Conservation (phyloP, 2,797 vertebrate species). For the Sternotherus odoratus region DNA sequence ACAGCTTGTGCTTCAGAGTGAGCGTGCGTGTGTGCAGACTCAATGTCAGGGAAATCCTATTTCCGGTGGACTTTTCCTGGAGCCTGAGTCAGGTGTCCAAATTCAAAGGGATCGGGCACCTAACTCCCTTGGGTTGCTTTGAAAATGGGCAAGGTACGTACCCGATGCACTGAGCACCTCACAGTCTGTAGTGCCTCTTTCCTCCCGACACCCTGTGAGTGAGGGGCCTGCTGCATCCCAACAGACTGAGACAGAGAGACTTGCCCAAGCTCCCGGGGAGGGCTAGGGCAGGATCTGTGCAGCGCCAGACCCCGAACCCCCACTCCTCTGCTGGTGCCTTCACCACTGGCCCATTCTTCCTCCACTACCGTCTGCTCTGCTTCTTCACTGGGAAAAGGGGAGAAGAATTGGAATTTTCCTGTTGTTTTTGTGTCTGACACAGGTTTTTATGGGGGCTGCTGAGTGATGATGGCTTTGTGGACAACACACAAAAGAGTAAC, state of each 20-base stretch:
- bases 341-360: neutral
- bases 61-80: neutral
- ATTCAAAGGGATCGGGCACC: neutral
- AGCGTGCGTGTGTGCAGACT: neutral
- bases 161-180: neutral
- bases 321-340: accelerated
- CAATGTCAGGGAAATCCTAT: neutral
- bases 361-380: neutral
- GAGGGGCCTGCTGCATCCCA: neutral
- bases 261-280: neutral
- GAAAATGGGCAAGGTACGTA: neutral
- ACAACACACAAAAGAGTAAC: accelerated
- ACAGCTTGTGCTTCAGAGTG: accelerated
- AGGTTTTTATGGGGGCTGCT: accelerated
- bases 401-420: accelerated
- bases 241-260: neutral
- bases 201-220: no score
- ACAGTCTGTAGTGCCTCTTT: no score
- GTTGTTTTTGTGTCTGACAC: neutral
- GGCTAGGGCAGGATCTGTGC: no score
- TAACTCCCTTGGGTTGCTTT: neutral
- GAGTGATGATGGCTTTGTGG: neutral
- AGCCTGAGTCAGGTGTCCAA: neutral
- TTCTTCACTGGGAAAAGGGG: neutral
- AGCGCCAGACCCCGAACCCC: no score